Conservation (phyloP, 2,888 invertebrate genomes). For the Lysandra bellargus region DNA sequence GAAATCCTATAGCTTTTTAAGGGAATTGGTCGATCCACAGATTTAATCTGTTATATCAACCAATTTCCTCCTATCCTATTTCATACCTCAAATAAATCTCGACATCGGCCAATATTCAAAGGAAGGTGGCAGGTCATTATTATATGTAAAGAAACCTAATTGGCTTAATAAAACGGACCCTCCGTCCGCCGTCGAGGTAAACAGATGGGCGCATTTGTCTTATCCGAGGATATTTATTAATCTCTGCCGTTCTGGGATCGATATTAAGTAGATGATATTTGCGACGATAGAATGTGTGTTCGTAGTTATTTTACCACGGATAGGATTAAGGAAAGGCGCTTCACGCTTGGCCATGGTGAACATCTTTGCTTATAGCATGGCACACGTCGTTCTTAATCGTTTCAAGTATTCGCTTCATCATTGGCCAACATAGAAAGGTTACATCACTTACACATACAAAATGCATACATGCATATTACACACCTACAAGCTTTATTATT, state of each 20-base stretch:
- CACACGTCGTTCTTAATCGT: too few species aligned
- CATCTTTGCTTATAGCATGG: too few species aligned
- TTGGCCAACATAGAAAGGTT: too few species aligned
- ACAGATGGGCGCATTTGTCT: constrained; percentile 17
- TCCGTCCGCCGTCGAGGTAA: constrained; percentile 16
- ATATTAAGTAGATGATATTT: not conserved
- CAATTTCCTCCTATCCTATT: not conserved
- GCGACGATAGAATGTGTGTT: not conserved
- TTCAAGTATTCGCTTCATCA: too few species aligned
- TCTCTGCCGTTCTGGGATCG: not conserved
- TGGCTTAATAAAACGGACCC: constrained; percentile 3
- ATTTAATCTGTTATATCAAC: not conserved
- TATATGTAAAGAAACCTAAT: constrained; percentile 21
- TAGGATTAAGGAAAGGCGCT: too few species aligned
- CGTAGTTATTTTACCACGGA: not conserved
- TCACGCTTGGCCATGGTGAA: too few species aligned
- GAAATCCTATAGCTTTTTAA: too few species aligned
- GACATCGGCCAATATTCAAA: not conserved
- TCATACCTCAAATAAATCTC: constrained; percentile 2
- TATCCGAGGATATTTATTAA: constrained; percentile 13
- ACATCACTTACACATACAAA: too few species aligned
- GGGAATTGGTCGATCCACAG: too few species aligned
- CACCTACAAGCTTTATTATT: too few species aligned
- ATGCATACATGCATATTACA: too few species aligned
- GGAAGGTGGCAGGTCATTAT: constrained; percentile 9